These are phyloP conservation scores for Platycnemis pennipes DNA, from an alignment of 2,888 invertebrate species.

Conservation along the genomic window DNA sequence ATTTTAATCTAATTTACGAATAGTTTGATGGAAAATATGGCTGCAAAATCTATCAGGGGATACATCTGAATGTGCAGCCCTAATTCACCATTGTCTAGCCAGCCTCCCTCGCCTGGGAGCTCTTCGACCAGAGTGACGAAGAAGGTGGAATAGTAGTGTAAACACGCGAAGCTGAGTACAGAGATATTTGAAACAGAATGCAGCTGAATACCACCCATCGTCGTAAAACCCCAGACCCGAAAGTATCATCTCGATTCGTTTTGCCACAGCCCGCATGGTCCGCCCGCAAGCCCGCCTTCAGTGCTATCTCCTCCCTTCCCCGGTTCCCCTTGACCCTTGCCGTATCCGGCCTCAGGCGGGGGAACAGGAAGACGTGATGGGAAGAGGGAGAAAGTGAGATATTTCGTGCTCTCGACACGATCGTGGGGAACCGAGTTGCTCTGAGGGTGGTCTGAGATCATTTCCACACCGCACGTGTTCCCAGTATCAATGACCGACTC, in stretches of 20 bases:
- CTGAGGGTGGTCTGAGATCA: background rate
- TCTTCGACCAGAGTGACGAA: too few relatives aligned
- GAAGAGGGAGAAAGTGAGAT: background rate
- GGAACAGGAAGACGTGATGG: background rate
- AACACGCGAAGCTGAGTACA: too few relatives aligned
- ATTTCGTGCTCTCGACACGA: background rate
- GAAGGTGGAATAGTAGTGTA: too few relatives aligned
- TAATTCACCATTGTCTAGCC: too few relatives aligned
- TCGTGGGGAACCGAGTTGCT: background rate
- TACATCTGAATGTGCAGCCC: too few relatives aligned
- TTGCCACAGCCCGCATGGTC: background rate
- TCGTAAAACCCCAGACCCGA: background rate
- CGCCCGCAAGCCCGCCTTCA: background rate
- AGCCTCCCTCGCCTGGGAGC: too few relatives aligned
- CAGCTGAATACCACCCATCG: too few relatives aligned
- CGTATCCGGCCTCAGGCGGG: background rate
- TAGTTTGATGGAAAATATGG: too few relatives aligned
- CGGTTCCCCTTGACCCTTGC: background rate
- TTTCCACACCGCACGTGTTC: background rate
- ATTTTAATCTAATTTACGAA: background rate
- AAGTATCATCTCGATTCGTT: background rate
- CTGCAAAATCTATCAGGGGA: too few relatives aligned
- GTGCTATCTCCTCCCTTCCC: background rate
- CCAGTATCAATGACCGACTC: background rate
- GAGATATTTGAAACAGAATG: too few relatives aligned